Evolutionary conservation across 2,797 vertebrate species (phyloP), one percentile per base, ranked within the genome.

Genomic region (Phrynocephalus forsythii): DNA sequence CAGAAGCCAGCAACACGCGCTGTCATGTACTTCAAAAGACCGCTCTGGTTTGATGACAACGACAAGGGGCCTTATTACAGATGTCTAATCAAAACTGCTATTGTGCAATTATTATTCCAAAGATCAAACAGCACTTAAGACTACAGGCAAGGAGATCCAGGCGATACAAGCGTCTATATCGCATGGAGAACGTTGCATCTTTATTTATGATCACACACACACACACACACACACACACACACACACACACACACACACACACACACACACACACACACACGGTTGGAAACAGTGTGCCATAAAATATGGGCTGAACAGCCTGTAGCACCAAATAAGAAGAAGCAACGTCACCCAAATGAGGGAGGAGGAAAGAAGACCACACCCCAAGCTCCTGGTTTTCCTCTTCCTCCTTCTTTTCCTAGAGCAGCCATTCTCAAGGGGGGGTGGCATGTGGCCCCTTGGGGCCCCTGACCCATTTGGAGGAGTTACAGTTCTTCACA

Each of bases 51-150:
- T 88, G 92, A 91, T 92, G 94, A 93, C 92, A 91, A 90, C 88
- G 90, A 89, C 80, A 72, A 86, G 92, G 92, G 67, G 92, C 88
- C 93, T 94, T 79, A 88, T 90, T 93, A 89, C 90, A 94, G 95
- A 92, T 90, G 91, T 13, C 95, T 94, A 86, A 88, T 90, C 90
- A 84, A 87, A 84, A 91, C 88, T 10, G 3, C 84, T 82, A 90
- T 33, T 5, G 91, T 1, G 0, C 91, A 88, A 60, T 90, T 88
- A 79, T 33, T 26, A 15, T 77, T 26, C 71, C 84, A 2, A 3
- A 90, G 90, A 92, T 94, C 93, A 90, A 94, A 78, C 52, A 3
- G 86, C 0, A 2, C 89, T 66, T 48, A 69, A 52, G 38, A 88
- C 5, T 18, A 24, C 86, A 73, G 83, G 1, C 44, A 0, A 5